These are phyloP conservation scores for Electrona antarctica DNA, from an alignment of 2,113 vertebrate genomes.

Conservation along the genomic window DNA sequence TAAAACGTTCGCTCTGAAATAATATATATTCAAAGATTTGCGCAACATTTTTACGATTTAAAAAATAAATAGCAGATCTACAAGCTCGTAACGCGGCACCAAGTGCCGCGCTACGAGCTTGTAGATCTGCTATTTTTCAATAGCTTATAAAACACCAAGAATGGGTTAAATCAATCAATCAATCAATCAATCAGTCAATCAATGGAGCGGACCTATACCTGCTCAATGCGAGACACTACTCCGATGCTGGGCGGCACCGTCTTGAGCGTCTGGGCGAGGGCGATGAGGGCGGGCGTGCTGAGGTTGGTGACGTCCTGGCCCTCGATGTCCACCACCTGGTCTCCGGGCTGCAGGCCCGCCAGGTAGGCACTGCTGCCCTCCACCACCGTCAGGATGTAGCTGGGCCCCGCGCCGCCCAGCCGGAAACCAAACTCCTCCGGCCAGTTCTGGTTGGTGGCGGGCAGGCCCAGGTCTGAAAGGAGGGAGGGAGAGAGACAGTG, in stretches of 20 bases:
- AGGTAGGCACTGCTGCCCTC: conserved; percentile 90
- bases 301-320: conserved; percentile 88
- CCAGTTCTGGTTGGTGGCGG: conserved; percentile 91
- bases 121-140: no score
- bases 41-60: no score
- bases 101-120: no score
- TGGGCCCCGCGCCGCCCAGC: conserved; percentile 88
- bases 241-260: conserved; percentile 94
- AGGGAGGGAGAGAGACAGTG: not conserved
- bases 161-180: no score
- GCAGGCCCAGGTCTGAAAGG: conserved; percentile 79
- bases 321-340: conserved; percentile 95
- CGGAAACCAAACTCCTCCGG: conserved; percentile 94
- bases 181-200: no score
- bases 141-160: no score
- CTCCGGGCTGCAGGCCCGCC: conserved; percentile 89
- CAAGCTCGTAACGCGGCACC: no score
- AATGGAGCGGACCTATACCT: conserved; percentile 66
- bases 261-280: conserved; percentile 84
- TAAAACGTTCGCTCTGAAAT: no score
- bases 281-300: conserved; percentile 80
- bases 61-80: no score
- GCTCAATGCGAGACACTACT: conserved; percentile 87
- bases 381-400: conserved; percentile 92
- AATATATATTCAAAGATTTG: no score